Percentiles rank a stretch among this genome's conserved stretches.
Evolutionary conservation across 2,888 invertebrate genomes (phyloP).

Genomic region (Patella pellucida): DNA sequence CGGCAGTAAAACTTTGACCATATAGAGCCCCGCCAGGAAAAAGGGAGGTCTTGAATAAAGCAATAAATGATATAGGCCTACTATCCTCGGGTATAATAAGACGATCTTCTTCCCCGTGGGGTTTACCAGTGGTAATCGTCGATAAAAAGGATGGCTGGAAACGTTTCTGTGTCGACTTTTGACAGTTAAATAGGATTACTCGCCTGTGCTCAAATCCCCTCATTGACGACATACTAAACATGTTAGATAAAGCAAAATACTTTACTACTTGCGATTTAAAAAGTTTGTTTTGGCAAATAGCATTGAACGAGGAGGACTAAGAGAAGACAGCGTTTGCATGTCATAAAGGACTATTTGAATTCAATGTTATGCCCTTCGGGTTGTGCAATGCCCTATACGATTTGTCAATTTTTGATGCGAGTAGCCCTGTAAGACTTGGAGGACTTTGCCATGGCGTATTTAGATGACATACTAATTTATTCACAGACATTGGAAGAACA

Average conservation of each 20-base stretch:
- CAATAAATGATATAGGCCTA: conserved; percentile 37
- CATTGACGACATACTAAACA: conserved; percentile 31
- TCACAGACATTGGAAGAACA: conserved; percentile 31
- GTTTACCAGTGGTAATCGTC: conserved; percentile 30
- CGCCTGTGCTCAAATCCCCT: conserved; percentile 30
- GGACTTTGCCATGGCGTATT: conserved; percentile 28
- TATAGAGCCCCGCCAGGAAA: conserved; percentile 32
- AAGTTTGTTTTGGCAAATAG: conserved; percentile 26
- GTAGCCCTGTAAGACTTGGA: conserved; percentile 29
- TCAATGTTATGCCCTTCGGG: conserved; percentile 29
- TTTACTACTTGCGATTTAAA: too few relatives aligned
- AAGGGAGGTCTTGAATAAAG: conserved; percentile 30
- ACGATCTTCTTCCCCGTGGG: conserved; percentile 28
- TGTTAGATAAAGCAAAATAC: too few relatives aligned
- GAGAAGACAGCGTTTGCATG: conserved; percentile 34
- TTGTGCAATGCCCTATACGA: conserved; percentile 27
- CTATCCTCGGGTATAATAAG: conserved; percentile 27
- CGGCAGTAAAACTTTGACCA: conserved; percentile 30
- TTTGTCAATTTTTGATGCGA: conserved; percentile 29
- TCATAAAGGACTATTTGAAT: conserved; percentile 30
- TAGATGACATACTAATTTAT: conserved; percentile 37
- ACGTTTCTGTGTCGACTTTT: conserved; percentile 2
- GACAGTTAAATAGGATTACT: conserved; percentile 23
- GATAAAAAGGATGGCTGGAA: conserved; percentile 26
- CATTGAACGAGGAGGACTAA: conserved; percentile 29